A percentile compares a stretch with the other conserved stretches of the same genome.
phyloP scores from a whole-genome alignment of 2,797 vertebrate genomes.

The Falco novaeseelandiae region DNA sequence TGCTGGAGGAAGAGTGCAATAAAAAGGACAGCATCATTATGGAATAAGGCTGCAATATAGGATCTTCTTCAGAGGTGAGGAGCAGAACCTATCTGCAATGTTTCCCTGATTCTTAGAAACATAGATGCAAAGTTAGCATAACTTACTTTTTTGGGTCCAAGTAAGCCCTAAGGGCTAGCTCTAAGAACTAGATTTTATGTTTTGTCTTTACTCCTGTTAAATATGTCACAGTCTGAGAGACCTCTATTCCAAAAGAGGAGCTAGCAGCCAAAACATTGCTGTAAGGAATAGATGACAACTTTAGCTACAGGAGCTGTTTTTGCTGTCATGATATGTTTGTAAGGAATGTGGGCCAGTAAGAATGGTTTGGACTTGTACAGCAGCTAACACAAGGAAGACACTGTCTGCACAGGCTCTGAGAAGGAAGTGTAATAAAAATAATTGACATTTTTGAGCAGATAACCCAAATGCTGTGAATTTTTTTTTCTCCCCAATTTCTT shows the following conservation, averaged over 20 bases:
- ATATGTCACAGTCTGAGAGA: background rate
- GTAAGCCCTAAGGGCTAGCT: background rate
- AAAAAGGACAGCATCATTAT: background rate
- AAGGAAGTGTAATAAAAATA: background rate
- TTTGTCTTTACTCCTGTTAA: background rate
- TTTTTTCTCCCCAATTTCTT: background rate
- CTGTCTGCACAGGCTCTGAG: background rate
- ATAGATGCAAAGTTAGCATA: background rate
- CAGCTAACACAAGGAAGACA: background rate
- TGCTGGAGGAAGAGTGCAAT: background rate
- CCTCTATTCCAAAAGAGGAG: background rate
- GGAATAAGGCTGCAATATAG: accelerated
- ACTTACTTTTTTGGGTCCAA: background rate
- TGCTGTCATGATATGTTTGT: background rate
- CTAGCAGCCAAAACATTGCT: background rate
- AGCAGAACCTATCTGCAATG: background rate
- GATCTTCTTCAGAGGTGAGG: background rate
- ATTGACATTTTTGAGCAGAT: background rate
- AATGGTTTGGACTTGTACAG: background rate
- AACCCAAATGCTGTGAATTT: background rate
- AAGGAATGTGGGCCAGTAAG: background rate
- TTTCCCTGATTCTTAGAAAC: background rate
- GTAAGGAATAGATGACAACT: background rate
- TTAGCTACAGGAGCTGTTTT: background rate
- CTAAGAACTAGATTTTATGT: background rate